Base-by-base conservation (phyloP, 2,888 invertebrate species). In the Perithous albicinctus region DNA sequence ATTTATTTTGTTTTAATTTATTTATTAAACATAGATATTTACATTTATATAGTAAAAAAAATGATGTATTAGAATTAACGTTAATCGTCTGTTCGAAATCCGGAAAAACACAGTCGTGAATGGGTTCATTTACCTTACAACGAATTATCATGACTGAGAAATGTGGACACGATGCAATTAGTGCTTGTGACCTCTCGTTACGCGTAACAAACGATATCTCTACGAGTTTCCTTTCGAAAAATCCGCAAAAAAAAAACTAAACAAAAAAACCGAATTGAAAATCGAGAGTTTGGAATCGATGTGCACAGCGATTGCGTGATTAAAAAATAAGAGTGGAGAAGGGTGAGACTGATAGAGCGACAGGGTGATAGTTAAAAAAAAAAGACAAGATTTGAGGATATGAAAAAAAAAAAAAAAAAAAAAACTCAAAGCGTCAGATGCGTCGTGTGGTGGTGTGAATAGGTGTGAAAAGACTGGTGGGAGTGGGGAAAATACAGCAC, bases 221-320 rank as follows among this genome's bases (percentile, higher is more conserved):
- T 56, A 64, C 35, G 66, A 46, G 26, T 26, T 20, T 64, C 8
- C 8, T 63, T n/a, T 64, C 38, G 18, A 20, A 67, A 43, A 66
- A 46, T 63, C 10, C 41, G 23, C 54, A 7, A 75, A 43, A 54
- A 6, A 66, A 15, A 56, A 8, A 41, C 26, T 41, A 63, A 32
- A 20, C 43, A 54, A 73, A 15, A 20, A 23, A 15, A 63, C 20
- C n/a, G 46, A 10, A 63, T 38, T 18, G 20, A 64, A 32, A 72
- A 51, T 67, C 46, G 61, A 70, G 66, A 48, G 41, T 35, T 64
- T 46, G 48, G 59, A 41, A 51, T 76, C 67, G 75, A 72, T 84
- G 84, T 84, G 84, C 84, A 84, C 84, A 84, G 77, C 83, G 78
- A 84, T n/a, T 78, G 66, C 76, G 56, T 78, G 48, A 78, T 64